Base-by-base conservation (phyloP, 1,140 invertebrate species). In the Bursaphelenchus mucronatus region DNA sequence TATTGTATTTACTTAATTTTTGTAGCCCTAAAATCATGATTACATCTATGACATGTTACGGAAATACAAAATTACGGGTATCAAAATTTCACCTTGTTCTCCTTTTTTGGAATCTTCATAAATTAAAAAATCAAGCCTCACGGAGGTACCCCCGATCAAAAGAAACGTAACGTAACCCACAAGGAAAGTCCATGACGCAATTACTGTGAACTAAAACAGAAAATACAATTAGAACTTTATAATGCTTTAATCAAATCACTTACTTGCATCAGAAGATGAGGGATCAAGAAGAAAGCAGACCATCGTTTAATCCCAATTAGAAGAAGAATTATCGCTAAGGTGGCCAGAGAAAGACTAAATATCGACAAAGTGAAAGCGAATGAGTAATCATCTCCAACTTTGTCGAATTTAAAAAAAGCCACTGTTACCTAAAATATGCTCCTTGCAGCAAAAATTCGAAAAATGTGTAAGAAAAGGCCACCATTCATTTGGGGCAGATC, bases 181-280 rank as follows among this genome's bases (percentile, higher is more conserved):
- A 49, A 69, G 40, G 9, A 66, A 41, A 15, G 50, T 15, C 9
- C 45, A 52, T n/a, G 68, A 39, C 21, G 50, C 41, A 39, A 71
- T 44, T 41, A 66, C 72, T 8, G 68, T 69, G 19, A 70, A 73
- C 68, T 69, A 19, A 67, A 69, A 64, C 21, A 46, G 43, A 9
- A 3, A 10, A 17, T 46, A 13, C 63, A 9, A 61, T 46, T 19
- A 13, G 39, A 30, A n/a, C 1, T 49, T 49, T 49, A n/a, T 17
- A n/a, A 17, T 17, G 53, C n/a, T n/a, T 21, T n/a, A 6, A 55
- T 19, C 13, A 13, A 50, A 50, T 11, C 41, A 59, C 57, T 40
- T 11, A 69, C 68, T 63, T 69, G 68, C 68, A 69, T 69, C 13
- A 69, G 45, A 19, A 69, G 30, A 61, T 69, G 68, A 9, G 68